phyloP scores from a whole-genome alignment of 2,888 invertebrate genomes.

The Xestobium rufovillosum region DNA sequence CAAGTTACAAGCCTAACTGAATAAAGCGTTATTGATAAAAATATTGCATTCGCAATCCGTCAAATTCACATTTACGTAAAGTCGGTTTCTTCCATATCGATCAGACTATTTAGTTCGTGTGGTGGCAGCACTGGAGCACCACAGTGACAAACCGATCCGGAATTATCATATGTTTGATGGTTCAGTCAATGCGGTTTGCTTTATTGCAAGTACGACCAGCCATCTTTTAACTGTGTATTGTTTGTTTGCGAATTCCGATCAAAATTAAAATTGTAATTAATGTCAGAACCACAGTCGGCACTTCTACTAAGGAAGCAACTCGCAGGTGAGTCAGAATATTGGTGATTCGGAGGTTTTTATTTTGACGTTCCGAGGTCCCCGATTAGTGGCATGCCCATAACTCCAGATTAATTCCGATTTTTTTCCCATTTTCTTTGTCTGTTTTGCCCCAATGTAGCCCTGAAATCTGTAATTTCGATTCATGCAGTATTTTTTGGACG shows the following conservation, averaged over 20 bases:
- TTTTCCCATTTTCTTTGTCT: no score
- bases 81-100: no score
- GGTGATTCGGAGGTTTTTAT: constrained; percentile 15
- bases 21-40: no score
- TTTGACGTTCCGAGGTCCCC: no score
- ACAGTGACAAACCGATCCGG: constrained; percentile 35
- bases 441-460: no score
- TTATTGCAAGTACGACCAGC: constrained; percentile 48
- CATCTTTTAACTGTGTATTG: constrained; percentile 64
- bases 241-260: constrained; percentile 66
- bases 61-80: no score
- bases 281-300: constrained; percentile 94
- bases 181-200: constrained; percentile 34
- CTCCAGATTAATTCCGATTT: no score
- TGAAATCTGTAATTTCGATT: no score
- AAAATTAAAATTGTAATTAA: constrained; percentile 78
- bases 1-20: no score
- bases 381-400: no score
- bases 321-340: constrained; percentile 66
- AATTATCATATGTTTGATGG: constrained; percentile 43
- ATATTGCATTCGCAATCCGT: no score
- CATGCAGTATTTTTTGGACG: no score
- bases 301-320: constrained; percentile 91
- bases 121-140: constrained; percentile 16
- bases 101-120: constrained; percentile 1